Evolutionary conservation across 2,797 vertebrate genomes (phyloP), one percentile per base, ranked within the genome.

Genomic region (Echeneis naucrates): DNA sequence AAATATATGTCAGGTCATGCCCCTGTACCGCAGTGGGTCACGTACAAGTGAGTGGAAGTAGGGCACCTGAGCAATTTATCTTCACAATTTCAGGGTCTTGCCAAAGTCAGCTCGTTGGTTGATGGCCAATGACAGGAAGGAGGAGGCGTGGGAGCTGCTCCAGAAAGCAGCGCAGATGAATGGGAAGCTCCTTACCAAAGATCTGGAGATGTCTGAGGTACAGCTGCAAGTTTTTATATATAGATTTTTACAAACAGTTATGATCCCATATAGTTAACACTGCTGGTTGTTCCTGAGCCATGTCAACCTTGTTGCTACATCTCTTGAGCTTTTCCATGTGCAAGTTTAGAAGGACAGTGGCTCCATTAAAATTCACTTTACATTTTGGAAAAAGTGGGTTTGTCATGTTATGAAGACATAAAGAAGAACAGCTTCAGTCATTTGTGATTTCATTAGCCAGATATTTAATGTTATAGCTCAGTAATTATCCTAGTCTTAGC

Each of bases 101-200:
- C 96, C 95, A 11, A 94, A 95, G 60, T 96, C 96, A 0, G 94
- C 95, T 9, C 91, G 95, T 23, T 97, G 96, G 96, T 88, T 96
- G 38, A 86, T 96, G 84, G 91, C 89, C 16, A 93, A 82, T 50
- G 89, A 92, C 38, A 94, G 76, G 68, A 70, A 84, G 0, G 90
- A 95, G 58, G 94, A 96, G 68, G 96, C 96, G 0, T 93, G 93
- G 89, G 89, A 88, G 8, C 1, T 95, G 50, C 88, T 97, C 37
- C 89, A 73, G 70, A 96, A 93, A 81, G 96, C 93, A 6, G 95
- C 96, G 0, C 45, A 78, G 7, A 64, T 92, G 59, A 97, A 97
- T 24, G 90, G 89, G 52, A 82, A 76, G 45, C 83, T 82, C 8
- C 70, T 96, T 45, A 80, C 85, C 1, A 81, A 90, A 3, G 85